A percentile compares a stretch with the other conserved stretches of the same genome.
These are phyloP conservation scores for Lomographa bimaculata DNA, from an alignment of 2,888 invertebrate species.

Conservation along the genomic window DNA sequence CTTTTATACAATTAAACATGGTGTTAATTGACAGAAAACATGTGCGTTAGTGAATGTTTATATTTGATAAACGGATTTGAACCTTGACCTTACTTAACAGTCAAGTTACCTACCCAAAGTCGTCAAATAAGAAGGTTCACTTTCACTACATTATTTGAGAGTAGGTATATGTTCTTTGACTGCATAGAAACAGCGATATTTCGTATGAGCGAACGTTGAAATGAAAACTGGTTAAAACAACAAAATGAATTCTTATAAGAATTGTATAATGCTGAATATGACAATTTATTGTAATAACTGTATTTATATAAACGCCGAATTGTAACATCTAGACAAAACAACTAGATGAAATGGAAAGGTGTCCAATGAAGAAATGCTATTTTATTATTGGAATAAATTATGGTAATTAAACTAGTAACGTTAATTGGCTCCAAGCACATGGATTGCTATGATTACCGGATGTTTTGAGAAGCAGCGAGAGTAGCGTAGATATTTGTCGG, in stretches of 20 bases:
- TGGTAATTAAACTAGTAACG: conserved; percentile 23
- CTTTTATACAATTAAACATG: too few species aligned
- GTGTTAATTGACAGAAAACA: conserved; percentile 2
- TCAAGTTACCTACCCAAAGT: conserved; percentile 13
- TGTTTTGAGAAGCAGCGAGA: conserved; percentile 19
- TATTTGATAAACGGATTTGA: conserved; percentile 20
- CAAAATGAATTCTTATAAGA: too few species aligned
- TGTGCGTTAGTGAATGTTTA: conserved; percentile 1
- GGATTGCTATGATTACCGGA: conserved; percentile 29
- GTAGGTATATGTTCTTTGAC: too few species aligned
- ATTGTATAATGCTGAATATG: too few species aligned
- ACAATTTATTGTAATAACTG: too few species aligned
- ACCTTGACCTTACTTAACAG: conserved; percentile 27
- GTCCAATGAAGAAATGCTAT: conserved; percentile 1
- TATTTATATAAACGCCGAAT: too few species aligned
- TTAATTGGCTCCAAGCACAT: conserved; percentile 22
- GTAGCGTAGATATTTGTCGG: not conserved
- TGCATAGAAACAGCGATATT: too few species aligned
- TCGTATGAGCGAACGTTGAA: too few species aligned
- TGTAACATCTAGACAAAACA: too few species aligned
- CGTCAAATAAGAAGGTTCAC: conserved; percentile 16
- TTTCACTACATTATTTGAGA: conserved; percentile 27
- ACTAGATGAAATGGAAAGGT: too few species aligned
- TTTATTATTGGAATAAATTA: conserved; percentile 14
- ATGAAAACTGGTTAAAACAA: too few species aligned